Conservation (phyloP, 2,888 invertebrate genomes). For the Trisateles emortualis region DNA sequence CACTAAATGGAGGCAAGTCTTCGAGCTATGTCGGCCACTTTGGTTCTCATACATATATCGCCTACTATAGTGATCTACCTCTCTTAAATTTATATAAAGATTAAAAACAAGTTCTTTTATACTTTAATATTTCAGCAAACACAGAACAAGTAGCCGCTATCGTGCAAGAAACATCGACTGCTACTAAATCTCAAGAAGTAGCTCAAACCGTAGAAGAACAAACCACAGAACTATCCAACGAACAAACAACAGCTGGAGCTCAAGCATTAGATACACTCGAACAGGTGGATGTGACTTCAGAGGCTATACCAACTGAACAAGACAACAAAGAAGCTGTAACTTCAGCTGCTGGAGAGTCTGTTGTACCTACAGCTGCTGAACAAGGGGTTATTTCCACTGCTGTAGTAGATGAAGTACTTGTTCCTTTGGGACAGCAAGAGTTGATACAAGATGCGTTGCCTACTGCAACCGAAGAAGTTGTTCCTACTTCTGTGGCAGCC, state of each 20-base stretch:
- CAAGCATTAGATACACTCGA: background rate
- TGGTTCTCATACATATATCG: background rate
- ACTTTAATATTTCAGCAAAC: constrained; percentile 34
- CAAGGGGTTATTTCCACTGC: background rate
- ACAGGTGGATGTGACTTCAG: constrained; percentile 22
- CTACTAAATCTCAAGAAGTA: constrained; percentile 20
- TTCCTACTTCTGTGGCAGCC: background rate
- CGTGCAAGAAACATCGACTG: constrained; percentile 37
- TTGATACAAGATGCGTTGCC: background rate
- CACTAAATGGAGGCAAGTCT: no score
- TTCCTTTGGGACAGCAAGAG: constrained; percentile 1
- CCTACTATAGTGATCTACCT: background rate
- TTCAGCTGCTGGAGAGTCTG: background rate
- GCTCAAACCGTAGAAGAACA: constrained; percentile 25
- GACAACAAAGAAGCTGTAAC: constrained; percentile 23
- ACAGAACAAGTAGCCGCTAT: constrained; percentile 29
- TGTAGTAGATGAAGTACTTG: background rate
- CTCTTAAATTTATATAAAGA: no score
- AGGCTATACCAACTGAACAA: constrained; percentile 16
- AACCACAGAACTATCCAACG: constrained; percentile 32
- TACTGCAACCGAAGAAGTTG: background rate
- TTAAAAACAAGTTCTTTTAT: background rate
- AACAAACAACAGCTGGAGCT: constrained; percentile 19
- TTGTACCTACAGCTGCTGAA: background rate
- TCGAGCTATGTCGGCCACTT: no score